A percentile compares a stretch with the other conserved stretches of the same genome.
These are phyloP conservation scores for Maniola hyperantus DNA, from an alignment of 2,888 invertebrate genomes.

Conservation along the genomic window DNA sequence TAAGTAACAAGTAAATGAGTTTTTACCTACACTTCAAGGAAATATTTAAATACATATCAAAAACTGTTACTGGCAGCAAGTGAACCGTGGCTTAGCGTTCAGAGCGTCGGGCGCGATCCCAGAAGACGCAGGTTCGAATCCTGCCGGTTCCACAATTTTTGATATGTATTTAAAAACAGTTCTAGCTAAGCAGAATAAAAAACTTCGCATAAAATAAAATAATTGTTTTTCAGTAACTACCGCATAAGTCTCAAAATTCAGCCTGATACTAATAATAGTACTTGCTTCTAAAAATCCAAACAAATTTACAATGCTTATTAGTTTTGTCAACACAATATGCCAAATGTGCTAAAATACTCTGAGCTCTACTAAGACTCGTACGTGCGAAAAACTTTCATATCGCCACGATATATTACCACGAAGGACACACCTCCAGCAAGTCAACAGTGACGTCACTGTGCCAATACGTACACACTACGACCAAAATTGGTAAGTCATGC, in stretches of 20 bases:
- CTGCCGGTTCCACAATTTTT: too few species aligned
- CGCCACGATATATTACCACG: neutral
- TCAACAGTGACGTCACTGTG: slow-evolving; percentile 11
- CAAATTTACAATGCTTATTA: neutral
- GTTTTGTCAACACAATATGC: slow-evolving; percentile 4
- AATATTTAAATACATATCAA: too few species aligned
- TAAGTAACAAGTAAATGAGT: too few species aligned
- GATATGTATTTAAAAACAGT: too few species aligned
- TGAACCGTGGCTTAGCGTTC: too few species aligned
- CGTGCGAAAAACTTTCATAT: slow-evolving; percentile 15
- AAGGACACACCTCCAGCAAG: slow-evolving; percentile 15
- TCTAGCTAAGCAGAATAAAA: too few species aligned
- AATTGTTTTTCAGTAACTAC: neutral
- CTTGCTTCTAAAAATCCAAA: neutral
- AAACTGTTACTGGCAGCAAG: too few species aligned
- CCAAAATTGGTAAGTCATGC: slow-evolving; percentile 10
- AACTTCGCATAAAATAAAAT: neutral
- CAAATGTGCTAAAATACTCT: slow-evolving; percentile 5
- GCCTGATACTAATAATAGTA: neutral
- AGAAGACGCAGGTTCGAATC: too few species aligned
- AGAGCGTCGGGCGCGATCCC: too few species aligned
- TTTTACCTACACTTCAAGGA: too few species aligned
- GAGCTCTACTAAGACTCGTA: neutral
- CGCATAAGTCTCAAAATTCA: neutral
- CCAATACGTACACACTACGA: neutral